phyloP scores from a whole-genome alignment of 2,888 invertebrate species.

The Esperia sulphurella region DNA sequence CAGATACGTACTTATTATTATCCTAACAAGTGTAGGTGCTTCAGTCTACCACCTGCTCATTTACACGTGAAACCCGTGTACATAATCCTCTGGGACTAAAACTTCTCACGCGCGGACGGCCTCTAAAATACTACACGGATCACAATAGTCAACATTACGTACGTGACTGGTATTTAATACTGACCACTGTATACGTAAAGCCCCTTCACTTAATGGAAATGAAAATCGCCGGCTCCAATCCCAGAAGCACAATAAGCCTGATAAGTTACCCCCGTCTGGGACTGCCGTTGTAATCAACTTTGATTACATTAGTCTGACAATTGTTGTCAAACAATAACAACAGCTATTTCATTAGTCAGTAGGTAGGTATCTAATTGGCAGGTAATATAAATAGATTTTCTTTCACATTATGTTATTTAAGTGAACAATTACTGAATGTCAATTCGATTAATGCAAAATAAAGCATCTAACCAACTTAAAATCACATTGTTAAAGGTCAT shows the following conservation, averaged over 20 bases:
- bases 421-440: too few species aligned
- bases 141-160: neutral
- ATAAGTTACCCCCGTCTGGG: conserved; percentile 13
- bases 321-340: neutral
- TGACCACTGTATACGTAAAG: conserved; percentile 2
- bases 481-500: too few species aligned
- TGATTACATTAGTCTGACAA: conserved; percentile 4
- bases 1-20: too few species aligned
- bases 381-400: too few species aligned
- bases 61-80: neutral
- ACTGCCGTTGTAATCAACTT: conserved; percentile 12
- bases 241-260: conserved; percentile 14
- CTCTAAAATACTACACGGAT: conserved; percentile 2
- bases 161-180: conserved; percentile 6
- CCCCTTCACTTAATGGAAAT: conserved; percentile 11
- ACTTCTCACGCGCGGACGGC: neutral
- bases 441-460: too few species aligned
- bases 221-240: conserved; percentile 10
- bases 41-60: too few species aligned
- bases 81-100: neutral
- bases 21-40: too few species aligned
- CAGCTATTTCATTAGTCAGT: neutral
- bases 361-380: too few species aligned
- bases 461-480: too few species aligned
- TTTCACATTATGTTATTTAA: too few species aligned